Evolutionary conservation across 2,113 vertebrate genomes (phyloP), one percentile per base, ranked within the genome.

Genomic region (Cyprinodon variegatus): DNA sequence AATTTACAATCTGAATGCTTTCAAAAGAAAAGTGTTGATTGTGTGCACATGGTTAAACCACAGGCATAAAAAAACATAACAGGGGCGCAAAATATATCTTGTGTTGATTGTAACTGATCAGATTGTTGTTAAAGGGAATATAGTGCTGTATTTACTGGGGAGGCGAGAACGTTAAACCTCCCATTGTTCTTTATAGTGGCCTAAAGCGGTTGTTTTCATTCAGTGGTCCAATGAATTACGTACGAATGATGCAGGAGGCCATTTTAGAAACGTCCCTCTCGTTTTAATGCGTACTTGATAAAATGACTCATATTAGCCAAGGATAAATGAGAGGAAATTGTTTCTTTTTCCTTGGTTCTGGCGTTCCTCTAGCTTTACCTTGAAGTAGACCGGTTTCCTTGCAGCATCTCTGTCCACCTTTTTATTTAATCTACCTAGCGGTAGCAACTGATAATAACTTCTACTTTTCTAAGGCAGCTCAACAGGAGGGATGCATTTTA

Each of bases 401-500:
- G 68, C 29, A 71, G 69, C 70, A 41, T 75, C 50, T n/a, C 15
- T 48, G 61, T 81, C 50, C 69, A 59, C 74, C 38, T 20, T 40
- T 76, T 46, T 65, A 81, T 86, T 86, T 82, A 83, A 86, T 86
- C 79, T 72, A 72, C 72, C 87, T 86, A 84, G 85, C 85, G 73
- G 73, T 83, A 77, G 86, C 67, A 73, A 89, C 89, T 88, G 83
- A 90, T 93, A 91, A 92, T 93, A 91, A 89, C 61, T 5, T 68
- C 83, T 81, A 81, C 87, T 87, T 90, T 89, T 93, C 82, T 83
- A 85, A 87, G 82, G 59, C 72, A 77, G 90, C 90, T 85, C 84
- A 87, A 88, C 89, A 76, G 86, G 84, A 84, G 89, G 87, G 87
- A 90, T 92, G 89, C 90, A 92, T 95, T 94, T 93, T 91, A 93